Percentiles rank a stretch among this genome's conserved stretches.
These are phyloP conservation scores for Tenthredo amoena DNA, from an alignment of 2,888 invertebrate genomes.

Conservation along the genomic window DNA sequence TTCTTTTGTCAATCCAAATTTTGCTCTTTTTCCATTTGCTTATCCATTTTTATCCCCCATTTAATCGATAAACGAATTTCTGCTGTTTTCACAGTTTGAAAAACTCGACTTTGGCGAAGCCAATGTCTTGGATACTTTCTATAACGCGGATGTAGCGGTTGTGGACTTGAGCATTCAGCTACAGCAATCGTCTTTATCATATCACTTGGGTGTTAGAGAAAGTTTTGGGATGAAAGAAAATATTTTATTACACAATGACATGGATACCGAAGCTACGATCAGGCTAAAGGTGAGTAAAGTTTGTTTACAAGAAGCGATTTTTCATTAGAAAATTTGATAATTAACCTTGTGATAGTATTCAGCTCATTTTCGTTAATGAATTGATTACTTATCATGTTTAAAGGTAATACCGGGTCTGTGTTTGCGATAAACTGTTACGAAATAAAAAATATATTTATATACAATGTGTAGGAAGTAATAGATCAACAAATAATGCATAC, in stretches of 20 bases:
- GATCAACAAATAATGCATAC: slow-evolving; percentile 40
- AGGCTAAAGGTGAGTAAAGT: slow-evolving; percentile 87
- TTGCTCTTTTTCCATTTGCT: background rate
- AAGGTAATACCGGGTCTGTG: background rate
- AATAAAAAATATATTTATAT: slow-evolving; percentile 1
- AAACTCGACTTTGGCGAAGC: slow-evolving; percentile 98
- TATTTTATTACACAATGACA: slow-evolving; percentile 93
- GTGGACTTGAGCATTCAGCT: slow-evolving; percentile 95
- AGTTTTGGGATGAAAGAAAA: slow-evolving; percentile 98
- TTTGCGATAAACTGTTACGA: background rate
- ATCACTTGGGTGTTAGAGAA: slow-evolving; percentile 98
- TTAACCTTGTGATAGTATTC: background rate
- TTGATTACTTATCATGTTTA: background rate
- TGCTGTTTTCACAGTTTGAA: slow-evolving; percentile 88
- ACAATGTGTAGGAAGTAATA: slow-evolving; percentile 37
- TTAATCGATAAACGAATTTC: background rate
- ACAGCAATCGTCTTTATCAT: slow-evolving; percentile 96
- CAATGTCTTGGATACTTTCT: slow-evolving; percentile 96
- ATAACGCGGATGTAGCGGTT: slow-evolving; percentile 98
- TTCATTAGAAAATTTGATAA: background rate
- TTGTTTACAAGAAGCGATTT: background rate
- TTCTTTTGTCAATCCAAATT: background rate
- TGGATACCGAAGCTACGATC: slow-evolving; percentile 91
- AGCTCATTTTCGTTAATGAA: background rate
- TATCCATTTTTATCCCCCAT: background rate